Evolutionary conservation across 2,888 invertebrate genomes (phyloP), one percentile per base, ranked within the genome.

Genomic region (Eupithecia vulgata): DNA sequence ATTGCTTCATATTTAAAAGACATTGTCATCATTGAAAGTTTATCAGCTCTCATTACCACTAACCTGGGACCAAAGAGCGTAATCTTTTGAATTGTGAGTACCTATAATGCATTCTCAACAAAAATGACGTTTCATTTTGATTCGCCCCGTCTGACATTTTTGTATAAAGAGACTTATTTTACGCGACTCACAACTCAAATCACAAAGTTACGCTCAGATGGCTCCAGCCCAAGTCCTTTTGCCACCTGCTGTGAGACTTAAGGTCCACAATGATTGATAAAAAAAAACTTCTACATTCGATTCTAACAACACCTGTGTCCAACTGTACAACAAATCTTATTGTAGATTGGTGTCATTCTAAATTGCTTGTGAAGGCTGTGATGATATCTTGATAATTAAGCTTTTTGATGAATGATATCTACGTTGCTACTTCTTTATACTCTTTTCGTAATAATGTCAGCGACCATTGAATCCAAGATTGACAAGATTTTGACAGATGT

Each of bases 351-450:
- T 72, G 72, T 77, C 73, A 68, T 65, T 61, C 21, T 72, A 72
- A 76, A 69, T 73, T 45, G 52, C 52, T 34, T 48, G 45, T 70
- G 70, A 69, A 64, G 72, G 72, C 72, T 74, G 37, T 35, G 66
- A 75, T 74, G 68, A 68, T 73, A 75, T 77, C 71, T 65, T 52
- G 25, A 68, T 69, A 69, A 74, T 71, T 74, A 71, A 68, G 35
- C 62, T 42, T 25, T 57, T 21, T 40, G 6, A 65, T 65, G n/a
- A 42, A 62, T 35, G n/a, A 37, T 42, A 21, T 25, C 21, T 37
- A 12, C 5, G 52, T 52, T 13, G 40, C 2, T 40, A 48, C n/a
- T 48, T n/a, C 17, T 59, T 21, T 61, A 34, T 17, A 21, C 10
- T 61, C 61, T 65, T 65, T 42, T 65, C 21, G 21, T 12, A 21